Evolutionary conservation across 1,140 invertebrate species (phyloP), one percentile per base, ranked within the genome.

Genomic region (Streblospio benedicti): DNA sequence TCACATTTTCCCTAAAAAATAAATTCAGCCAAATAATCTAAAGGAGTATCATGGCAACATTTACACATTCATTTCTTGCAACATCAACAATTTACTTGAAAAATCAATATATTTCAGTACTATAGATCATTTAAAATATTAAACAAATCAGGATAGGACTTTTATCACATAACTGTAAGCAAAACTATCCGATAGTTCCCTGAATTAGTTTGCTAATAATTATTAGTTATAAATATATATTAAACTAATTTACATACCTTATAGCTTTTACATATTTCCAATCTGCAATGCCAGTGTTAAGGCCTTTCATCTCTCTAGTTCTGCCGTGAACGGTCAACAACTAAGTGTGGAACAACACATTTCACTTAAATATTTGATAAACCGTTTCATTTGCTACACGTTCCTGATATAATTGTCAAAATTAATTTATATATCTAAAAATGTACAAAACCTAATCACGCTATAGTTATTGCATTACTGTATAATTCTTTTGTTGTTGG

Each of bases 281-380:
- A 78, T 88, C 88, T 27, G 96, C 95, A 53, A 97, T 69, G 25
- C 96, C 96, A 9, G 96, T 99, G 0, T 90, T 76, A 2, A 87
- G 86, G 49, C 96, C 96, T 77, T 96, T 97, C 80, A 97, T 93
- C 66, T 98, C 93, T 62, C 91, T 83, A 0, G 91, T 97, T 61
- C 96, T 81, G 0, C 96, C 96, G 81, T 99, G 96, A 12, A 99
- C 90, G 2, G 94, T 95, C 1, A 98, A 79, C 63, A 97, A 64
- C 73, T 81, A 66, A 12, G 69, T 64, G 12, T 33, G 56, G 56
- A 27, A 57, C 14, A 53, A 47, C n/a, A 43, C 53, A 32, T 50
- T 9, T 14, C 12, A n/a, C 9, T 12, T 9, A 41, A 41, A 41
- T 41, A 41, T 41, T 41, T 9, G 9, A 41, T 41, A 12, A 41